Base-by-base conservation (phyloP, 2,888 invertebrate genomes). In the Piscicola geometra region DNA sequence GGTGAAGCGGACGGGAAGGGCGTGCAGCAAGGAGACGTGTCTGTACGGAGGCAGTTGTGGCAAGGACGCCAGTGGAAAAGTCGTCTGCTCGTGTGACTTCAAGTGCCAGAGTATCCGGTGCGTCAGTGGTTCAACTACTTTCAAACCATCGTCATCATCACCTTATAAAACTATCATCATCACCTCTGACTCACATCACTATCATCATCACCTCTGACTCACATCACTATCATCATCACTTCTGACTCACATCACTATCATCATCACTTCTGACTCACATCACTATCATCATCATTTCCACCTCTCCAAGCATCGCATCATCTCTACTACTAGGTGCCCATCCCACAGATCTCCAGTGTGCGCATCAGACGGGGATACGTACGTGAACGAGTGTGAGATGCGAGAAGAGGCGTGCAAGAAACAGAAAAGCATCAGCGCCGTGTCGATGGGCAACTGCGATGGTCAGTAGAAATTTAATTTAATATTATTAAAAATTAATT, bases 381-480 rank as follows among this genome's bases (percentile, higher is more conserved):
- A 77, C 33, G 75, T 36, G 21, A 77, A 75, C 33, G 77, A 75
- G 41, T 77, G 77, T 71, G 70, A 75, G 41, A 75, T 77, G 77
- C 71, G 41, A 28, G 75, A 77, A 56, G 33, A 64, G 21, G 28
- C 77, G 5, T 77, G 77, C 52, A 71, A 36, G 5, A 18, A 36
- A 5, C 77, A 77, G 60, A 69, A 30, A 25, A 25, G 36, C 41
- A 75, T 77, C 35, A 41, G 21, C 33, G 52, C 41, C 30, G 64
- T 71, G 18, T 71, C 75, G n/a, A 35, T 52, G 21, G 75, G 60
- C 35, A 75, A 35, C 50, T 77, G 77, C 33, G 75, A 71, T 47
- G 77, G 77, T 77, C 21, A 5, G 9, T 56, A n/a, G n/a, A 21
- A 18, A 5, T 56, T 25, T 41, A 41, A 41, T 41, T n/a, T n/a